Percentiles rank a stretch among this genome's conserved stretches.
These are phyloP conservation scores for Crotalus tigris DNA, from an alignment of 2,113 vertebrate species.

Conservation along the genomic window DNA sequence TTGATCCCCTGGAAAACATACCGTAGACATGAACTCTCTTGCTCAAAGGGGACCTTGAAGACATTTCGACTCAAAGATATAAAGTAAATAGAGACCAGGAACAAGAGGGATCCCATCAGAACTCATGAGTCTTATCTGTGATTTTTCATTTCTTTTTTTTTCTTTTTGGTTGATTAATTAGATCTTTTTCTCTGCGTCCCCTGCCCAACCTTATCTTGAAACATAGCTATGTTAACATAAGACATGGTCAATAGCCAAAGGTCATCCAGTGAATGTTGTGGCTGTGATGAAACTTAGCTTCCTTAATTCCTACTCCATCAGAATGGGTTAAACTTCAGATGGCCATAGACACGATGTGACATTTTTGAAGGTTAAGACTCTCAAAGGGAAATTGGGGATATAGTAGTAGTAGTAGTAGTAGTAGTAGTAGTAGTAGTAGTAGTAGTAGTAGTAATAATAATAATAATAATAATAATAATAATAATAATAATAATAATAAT, in stretches of 20 bases:
- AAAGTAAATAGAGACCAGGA: neutral
- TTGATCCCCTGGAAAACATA: neutral
- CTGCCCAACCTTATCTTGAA: neutral
- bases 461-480: too few species aligned
- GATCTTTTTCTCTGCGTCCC: neutral
- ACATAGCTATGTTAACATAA: neutral
- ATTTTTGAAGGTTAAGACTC: neutral
- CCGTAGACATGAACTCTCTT: too few species aligned
- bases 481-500: too few species aligned
- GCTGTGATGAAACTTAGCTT: neutral
- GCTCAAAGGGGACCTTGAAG: too few species aligned
- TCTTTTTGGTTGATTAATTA: neutral
- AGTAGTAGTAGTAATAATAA: too few species aligned
- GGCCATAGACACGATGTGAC: neutral
- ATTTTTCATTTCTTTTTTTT: neutral
- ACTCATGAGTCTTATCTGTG: neutral
- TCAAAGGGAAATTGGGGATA: neutral
- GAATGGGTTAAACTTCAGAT: neutral
- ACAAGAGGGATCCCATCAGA: neutral
- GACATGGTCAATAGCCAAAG: neutral
- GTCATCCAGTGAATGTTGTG: neutral
- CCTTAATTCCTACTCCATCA: neutral
- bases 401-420: too few species aligned
- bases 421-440: too few species aligned
- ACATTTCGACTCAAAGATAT: neutral